Conservation (phyloP, 2,888 invertebrate species). For the Aphidius colemani region DNA sequence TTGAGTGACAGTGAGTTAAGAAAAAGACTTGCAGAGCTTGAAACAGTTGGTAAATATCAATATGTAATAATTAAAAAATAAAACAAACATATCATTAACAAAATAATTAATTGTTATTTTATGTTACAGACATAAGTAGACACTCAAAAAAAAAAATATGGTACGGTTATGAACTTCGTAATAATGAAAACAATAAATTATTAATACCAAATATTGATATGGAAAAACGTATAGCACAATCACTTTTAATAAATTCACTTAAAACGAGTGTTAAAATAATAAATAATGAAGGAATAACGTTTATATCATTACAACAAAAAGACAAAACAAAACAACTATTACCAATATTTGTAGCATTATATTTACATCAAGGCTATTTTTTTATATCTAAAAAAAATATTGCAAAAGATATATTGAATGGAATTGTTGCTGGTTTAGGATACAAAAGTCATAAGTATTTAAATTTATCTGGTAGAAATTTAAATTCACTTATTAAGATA, state of each 20-base stretch:
- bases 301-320: slow-evolving; percentile 34
- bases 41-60: neutral
- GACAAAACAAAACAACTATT: slow-evolving; percentile 3
- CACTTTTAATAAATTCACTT: slow-evolving; percentile 33
- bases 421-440: slow-evolving; percentile 38
- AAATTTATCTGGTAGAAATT: slow-evolving; percentile 45
- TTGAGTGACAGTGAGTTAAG: neutral
- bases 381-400: slow-evolving; percentile 43
- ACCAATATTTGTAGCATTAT: slow-evolving; percentile 43
- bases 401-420: slow-evolving; percentile 30
- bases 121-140: slow-evolving; percentile 47
- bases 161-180: slow-evolving; percentile 42
- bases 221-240: slow-evolving; percentile 33
- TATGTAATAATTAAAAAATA: no score
- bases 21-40: neutral
- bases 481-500: slow-evolving; percentile 46
- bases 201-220: slow-evolving; percentile 34
- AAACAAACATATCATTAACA: no score
- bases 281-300: slow-evolving; percentile 40
- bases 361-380: slow-evolving; percentile 43
- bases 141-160: slow-evolving; percentile 45
- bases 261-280: slow-evolving; percentile 38
- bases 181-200: slow-evolving; percentile 6
- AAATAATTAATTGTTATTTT: neutral
- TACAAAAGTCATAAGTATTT: slow-evolving; percentile 37